These are phyloP conservation scores for Pentamera pediparva DNA, from an alignment of 53 echinoderm and acorn worm species.

Conservation along the genomic window DNA sequence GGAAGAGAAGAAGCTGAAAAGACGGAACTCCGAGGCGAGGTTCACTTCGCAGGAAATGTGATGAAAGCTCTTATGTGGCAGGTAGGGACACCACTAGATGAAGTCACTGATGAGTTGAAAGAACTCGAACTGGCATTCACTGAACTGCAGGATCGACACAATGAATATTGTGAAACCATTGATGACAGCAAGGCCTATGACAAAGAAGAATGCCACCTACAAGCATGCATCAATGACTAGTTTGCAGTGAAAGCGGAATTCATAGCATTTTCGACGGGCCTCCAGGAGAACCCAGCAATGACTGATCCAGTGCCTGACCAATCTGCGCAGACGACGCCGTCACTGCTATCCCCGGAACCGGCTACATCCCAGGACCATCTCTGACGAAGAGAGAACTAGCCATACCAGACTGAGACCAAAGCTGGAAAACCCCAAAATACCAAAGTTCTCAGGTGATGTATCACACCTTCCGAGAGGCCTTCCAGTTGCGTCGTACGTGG, in stretches of 20 bases:
- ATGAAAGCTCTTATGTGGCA: slow-evolving; percentile 33
- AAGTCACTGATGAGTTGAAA: slow-evolving; percentile 22
- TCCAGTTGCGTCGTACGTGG: slow-evolving; percentile 25
- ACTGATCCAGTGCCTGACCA: not conserved
- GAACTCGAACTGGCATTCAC: slow-evolving; percentile 27
- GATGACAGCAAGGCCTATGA: slow-evolving; percentile 26
- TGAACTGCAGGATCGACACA: slow-evolving; percentile 36
- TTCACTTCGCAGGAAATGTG: slow-evolving; percentile 31
- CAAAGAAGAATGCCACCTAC: slow-evolving; percentile 35
- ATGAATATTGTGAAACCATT: slow-evolving; percentile 44
- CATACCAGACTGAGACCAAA: too few species aligned
- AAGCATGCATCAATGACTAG: slow-evolving; percentile 16
- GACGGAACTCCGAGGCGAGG: slow-evolving; percentile 38
- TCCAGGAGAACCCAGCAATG: not conserved
- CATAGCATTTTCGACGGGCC: not conserved
- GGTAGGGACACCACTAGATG: slow-evolving; percentile 35
- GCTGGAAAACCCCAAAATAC: slow-evolving; percentile 37
- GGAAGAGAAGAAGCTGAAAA: slow-evolving; percentile 38
- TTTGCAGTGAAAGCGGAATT: slow-evolving; percentile 6
- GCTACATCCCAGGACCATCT: too few species aligned
- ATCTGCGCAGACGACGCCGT: not conserved
- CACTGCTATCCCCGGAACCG: not conserved
- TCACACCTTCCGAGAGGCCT: slow-evolving; percentile 36
- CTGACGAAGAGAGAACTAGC: too few species aligned
- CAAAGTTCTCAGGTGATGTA: slow-evolving; percentile 43